A percentile compares a stretch with the other conserved stretches of the same genome.
Evolutionary conservation across 2,113 vertebrate species (phyloP).

Genomic region (Hydropotes inermis): DNA sequence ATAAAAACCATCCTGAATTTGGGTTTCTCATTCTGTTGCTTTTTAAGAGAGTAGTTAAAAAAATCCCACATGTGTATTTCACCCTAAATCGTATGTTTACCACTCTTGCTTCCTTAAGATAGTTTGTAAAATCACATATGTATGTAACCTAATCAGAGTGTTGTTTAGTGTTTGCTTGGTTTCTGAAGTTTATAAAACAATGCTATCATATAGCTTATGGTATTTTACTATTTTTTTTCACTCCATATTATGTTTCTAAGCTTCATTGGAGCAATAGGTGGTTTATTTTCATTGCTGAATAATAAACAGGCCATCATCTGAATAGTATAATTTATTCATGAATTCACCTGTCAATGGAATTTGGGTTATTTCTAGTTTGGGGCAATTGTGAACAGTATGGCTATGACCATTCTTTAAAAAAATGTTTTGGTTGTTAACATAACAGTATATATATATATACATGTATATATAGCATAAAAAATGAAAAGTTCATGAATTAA

Average conservation of each 20-base stretch:
- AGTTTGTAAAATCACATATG: background rate
- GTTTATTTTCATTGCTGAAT: constrained; percentile 10
- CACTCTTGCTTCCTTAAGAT: background rate
- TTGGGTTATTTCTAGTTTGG: background rate
- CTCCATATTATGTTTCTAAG: background rate
- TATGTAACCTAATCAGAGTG: background rate
- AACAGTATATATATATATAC: background rate
- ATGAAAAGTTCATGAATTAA: background rate
- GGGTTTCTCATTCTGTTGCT: background rate
- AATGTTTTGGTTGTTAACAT: background rate
- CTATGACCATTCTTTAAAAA: background rate
- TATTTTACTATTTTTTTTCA: background rate
- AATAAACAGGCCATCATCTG: background rate
- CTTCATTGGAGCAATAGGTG: background rate
- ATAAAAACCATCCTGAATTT: background rate
- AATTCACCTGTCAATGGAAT: background rate
- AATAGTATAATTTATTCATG: background rate
- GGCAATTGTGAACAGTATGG: background rate
- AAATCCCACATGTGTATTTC: background rate
- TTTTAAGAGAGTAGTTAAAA: background rate
- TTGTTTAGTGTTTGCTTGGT: background rate
- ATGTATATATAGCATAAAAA: background rate
- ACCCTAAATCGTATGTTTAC: background rate
- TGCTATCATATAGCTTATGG: background rate
- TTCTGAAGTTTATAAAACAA: background rate